Conservation (phyloP, 1,140 invertebrate genomes). For the Lepidurus packardi region DNA sequence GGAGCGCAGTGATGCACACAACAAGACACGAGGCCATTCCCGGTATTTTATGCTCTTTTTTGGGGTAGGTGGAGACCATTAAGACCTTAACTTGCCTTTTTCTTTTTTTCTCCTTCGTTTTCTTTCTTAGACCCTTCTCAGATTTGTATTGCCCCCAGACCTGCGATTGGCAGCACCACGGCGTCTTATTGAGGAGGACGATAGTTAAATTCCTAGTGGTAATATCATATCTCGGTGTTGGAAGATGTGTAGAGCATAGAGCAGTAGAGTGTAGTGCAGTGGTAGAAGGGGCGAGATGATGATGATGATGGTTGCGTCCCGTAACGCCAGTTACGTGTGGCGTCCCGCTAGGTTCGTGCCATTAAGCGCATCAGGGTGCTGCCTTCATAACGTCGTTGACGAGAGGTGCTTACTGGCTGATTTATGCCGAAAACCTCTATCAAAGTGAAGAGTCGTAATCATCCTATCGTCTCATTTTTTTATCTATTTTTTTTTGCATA, state of each 20-base stretch:
- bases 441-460: conserved; percentile 10
- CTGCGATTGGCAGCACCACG: background rate
- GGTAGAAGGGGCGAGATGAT: background rate
- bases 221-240: conserved; percentile 11
- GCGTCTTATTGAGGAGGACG: background rate
- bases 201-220: conserved; percentile 7
- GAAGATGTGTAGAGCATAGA: background rate
- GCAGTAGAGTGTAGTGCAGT: background rate
- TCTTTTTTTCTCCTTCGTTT: background rate
- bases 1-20: background rate
- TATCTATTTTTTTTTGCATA: background rate
- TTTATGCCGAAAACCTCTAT: background rate
- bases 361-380: conserved; percentile 8
- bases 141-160: no score
- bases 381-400: conserved; percentile 21
- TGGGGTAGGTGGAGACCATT: background rate
- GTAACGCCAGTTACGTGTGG: conserved; percentile 20
- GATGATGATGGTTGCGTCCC: conserved; percentile 9
- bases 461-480: conserved; percentile 11
- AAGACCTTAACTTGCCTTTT: conserved; percentile 10
- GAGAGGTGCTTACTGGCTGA: conserved; percentile 7
- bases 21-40: background rate
- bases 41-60: conserved; percentile 5
- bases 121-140: no score
- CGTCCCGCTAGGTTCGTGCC: conserved; percentile 16